Base-by-base conservation (phyloP, 35 echinoderm and acorn worm species). In the Lytechinus variegatus region DNA sequence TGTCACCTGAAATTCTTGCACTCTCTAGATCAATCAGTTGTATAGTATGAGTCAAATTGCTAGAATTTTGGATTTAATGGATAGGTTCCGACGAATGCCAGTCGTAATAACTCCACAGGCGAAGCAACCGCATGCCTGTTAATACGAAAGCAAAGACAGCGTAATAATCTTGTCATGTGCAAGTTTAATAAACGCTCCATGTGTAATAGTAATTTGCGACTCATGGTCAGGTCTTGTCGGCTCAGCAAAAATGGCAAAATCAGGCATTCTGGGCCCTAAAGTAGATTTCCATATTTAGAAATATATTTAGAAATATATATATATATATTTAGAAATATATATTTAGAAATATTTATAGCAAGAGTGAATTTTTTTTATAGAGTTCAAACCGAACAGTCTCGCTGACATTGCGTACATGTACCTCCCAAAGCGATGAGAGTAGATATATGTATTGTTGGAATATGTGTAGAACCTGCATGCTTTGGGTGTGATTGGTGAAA, bases 181-280 rank as follows among this genome's bases (percentile, higher is more conserved):
- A 16, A 24, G 16, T 79, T 79, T 79, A 79, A 24, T n/a, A 79
- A 79, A 79, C 28, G 52, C 88, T 54, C 88, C 88, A 90, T 90
- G 88, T 90, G 88, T 54, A 54, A 90, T 52, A 90, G 88, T 54
- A 90, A 90, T 90, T 54, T 90, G 88, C 88, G 88, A 90, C 29
- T 90, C 88, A 90, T 44, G 52, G 52, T 90, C 88, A 54, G 29
- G 52, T 44, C 52, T 44, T 90, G 88, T 44, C 88, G 28, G 88
- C 88, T 90, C 88, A 90, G 88, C 88, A 90, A 33, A 90, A 90
- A 44, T 90, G 66, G 88, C 88, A 90, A 90, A 90, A 90, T 90
- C 88, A 52, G 88, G 88, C 88, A 54, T 54, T 52, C 28, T 10
- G 29, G 52, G 29, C 52, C 29, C 88, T 90, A 52, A 54, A 90